Evolutionary conservation across 2,888 invertebrate genomes (phyloP).

Genomic region (Drosophila nigritarsus): DNA sequence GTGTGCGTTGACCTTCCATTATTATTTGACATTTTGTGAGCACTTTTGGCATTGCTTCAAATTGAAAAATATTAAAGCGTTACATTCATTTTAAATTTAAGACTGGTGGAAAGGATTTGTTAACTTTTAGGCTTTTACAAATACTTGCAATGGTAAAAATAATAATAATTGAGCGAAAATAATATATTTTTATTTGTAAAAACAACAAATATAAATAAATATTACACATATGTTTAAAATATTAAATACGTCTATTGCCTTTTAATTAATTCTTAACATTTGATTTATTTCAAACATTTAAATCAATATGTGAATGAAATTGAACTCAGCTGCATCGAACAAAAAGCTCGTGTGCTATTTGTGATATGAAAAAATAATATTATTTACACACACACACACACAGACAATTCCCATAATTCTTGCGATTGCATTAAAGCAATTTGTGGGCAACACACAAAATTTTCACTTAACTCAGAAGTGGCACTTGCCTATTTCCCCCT

Average conservation of each 20-base stretch:
- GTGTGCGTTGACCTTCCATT: slow-evolving; percentile 60
- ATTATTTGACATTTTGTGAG: slow-evolving; percentile 62
- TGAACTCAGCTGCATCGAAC: not conserved
- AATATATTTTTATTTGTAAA: not conserved
- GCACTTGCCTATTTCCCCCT: slow-evolving; percentile 3
- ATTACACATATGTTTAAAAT: not conserved
- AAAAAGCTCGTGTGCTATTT: no score
- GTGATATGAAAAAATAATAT: slow-evolving; percentile 1
- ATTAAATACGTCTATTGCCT: not conserved
- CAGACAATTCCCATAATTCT: slow-evolving; percentile 12
- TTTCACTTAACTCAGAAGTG: slow-evolving; percentile 53
- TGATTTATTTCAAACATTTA: not conserved
- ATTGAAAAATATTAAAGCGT: slow-evolving; percentile 42
- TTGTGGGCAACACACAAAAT: slow-evolving; percentile 33
- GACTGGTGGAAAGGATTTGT: not conserved
- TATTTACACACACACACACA: not conserved
- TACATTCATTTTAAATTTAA: slow-evolving; percentile 17
- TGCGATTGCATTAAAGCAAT: slow-evolving; percentile 40
- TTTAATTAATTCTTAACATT: not conserved
- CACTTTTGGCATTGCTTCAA: slow-evolving; percentile 25
- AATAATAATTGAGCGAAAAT: not conserved
- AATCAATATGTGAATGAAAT: not conserved
- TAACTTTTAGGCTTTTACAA: not conserved
- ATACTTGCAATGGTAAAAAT: not conserved
- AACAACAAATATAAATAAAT: not conserved